These are phyloP conservation scores for Mesaphorura yosii DNA, from an alignment of 1,140 invertebrate genomes.

Conservation along the genomic window DNA sequence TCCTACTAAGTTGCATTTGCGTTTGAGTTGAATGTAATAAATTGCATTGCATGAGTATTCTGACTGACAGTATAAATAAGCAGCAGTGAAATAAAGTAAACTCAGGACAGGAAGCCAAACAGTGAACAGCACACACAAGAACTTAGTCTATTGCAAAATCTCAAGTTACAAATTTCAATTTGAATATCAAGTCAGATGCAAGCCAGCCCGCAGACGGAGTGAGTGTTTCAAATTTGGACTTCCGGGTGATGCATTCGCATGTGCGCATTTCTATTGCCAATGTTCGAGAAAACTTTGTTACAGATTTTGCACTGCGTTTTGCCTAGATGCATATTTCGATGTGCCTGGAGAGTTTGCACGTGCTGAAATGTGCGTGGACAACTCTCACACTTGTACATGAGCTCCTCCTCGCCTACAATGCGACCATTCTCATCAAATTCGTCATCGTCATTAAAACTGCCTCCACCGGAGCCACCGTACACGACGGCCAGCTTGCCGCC, in stretches of 20 bases:
- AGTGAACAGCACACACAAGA: too few relatives aligned
- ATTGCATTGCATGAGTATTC: too few relatives aligned
- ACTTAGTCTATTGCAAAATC: too few relatives aligned
- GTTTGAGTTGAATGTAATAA: too few relatives aligned
- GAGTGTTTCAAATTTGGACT: too few relatives aligned
- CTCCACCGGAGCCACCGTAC: background rate
- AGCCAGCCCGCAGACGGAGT: too few relatives aligned
- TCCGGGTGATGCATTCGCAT: conserved; percentile 20
- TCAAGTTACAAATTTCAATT: too few relatives aligned
- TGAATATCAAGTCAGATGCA: too few relatives aligned
- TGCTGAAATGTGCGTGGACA: conserved; percentile 14
- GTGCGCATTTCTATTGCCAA: conserved; percentile 24
- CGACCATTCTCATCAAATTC: background rate
- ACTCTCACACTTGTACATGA: conserved; percentile 16
- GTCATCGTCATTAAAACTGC: background rate
- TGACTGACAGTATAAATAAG: too few relatives aligned
- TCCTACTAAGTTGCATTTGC: too few relatives aligned
- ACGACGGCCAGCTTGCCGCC: background rate
- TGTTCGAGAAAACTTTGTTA: conserved; percentile 16
- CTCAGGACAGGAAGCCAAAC: too few relatives aligned
- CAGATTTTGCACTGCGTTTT: conserved; percentile 18
- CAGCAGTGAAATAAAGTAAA: too few relatives aligned
- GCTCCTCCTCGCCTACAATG: background rate
- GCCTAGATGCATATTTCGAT: conserved; percentile 14
- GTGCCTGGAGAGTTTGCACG: conserved; percentile 17